A percentile compares a stretch with the other conserved stretches of the same genome.
Conservation (phyloP, 2,113 vertebrate genomes). For the Oreotrochilus melanogaster region DNA sequence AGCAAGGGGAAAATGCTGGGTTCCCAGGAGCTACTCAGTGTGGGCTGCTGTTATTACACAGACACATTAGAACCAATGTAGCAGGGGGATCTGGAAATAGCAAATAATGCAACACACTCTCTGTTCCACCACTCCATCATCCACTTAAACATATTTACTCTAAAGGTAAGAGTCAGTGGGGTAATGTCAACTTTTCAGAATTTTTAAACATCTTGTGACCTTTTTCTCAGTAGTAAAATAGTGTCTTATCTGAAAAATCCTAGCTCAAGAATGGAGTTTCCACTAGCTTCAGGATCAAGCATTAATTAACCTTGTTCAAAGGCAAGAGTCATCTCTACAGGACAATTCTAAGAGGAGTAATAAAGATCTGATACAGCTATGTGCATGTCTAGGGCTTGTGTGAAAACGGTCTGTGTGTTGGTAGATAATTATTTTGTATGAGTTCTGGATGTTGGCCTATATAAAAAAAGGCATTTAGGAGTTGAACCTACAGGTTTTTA, state of each 20-base stretch:
- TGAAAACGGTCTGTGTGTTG: constrained; percentile 16
- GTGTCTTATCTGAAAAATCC: background rate
- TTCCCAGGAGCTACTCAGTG: background rate
- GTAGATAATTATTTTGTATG: constrained; percentile 59
- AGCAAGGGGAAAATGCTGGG: fast-evolving
- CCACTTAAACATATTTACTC: background rate
- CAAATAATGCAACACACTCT: background rate
- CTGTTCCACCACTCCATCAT: background rate
- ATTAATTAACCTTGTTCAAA: constrained; percentile 53
- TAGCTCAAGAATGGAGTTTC: background rate
- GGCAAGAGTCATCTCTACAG: background rate
- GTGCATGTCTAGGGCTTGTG: background rate
- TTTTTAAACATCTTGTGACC: background rate
- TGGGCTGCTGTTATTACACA: background rate
- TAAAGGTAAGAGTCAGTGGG: background rate
- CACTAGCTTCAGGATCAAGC: background rate
- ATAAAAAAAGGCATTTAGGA: constrained; percentile 38
- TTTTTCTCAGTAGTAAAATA: background rate
- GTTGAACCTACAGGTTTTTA: background rate
- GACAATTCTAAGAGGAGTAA: constrained; percentile 1
- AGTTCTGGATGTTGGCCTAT: constrained; percentile 41
- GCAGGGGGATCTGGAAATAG: background rate
- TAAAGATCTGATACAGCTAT: constrained; percentile 19
- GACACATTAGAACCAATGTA: background rate
- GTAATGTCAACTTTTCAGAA: background rate